Evolutionary conservation across 2,113 vertebrate species (phyloP), one percentile per base, ranked within the genome.

Genomic region (Gymnogyps californianus): DNA sequence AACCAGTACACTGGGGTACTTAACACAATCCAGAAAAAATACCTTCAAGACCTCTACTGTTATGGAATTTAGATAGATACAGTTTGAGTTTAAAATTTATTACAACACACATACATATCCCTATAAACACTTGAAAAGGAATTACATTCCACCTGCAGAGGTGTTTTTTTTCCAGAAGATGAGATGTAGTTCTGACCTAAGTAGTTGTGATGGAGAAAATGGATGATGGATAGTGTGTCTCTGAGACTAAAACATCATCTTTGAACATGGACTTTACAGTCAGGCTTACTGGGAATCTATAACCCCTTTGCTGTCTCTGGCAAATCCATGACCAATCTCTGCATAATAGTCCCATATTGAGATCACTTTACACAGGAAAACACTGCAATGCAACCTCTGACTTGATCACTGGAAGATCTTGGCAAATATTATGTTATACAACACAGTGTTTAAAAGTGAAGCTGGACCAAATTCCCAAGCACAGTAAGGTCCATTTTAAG

Each of bases 121-220:
- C 2, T 59, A 59, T 38, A 75, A 44, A 38, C 5, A 38, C 26
- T 61, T 42, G 6, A 71, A 61, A 76, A 76, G 2, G 40, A 25
- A 40, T 29, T 20, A 6, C 16, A 2, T 46, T 81, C 15, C 5
- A 54, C 11, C 8, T 2, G 0, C 17, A 70, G 6, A 14, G 5
- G 0, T 6, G 29, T 19, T 10, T 38, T 44, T 24, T 40, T 59
- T 80, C 36, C 32, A 62, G 8, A 57, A 42, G 6, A 24, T 52
- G 19, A 64, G 12, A 28, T 58, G 8, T 26, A 62, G 34, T 78
- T 86, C 34, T 78, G 24, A 31, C 14, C 13, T 58, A 12, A 67
- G 38, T 26, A 10, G 64, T 13, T 42, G 6, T 58, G 26, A 31
- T 36, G 26, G 14, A 66, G 34, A 26, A 91, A 65, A 80, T 11